Conservation (phyloP, 2,888 invertebrate species). For the Phortica okadai region DNA sequence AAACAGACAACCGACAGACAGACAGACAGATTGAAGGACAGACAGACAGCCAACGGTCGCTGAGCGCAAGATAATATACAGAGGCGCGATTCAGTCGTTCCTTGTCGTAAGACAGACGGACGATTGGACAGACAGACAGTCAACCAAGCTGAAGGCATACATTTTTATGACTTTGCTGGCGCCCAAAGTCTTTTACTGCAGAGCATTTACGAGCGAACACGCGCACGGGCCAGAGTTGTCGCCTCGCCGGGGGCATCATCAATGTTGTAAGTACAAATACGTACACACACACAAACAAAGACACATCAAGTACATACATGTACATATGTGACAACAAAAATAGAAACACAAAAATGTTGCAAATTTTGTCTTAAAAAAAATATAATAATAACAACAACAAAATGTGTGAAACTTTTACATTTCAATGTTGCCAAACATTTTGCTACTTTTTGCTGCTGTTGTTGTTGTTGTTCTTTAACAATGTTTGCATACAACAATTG, state of each 20-base stretch:
- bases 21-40: too few species aligned
- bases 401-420: conserved; percentile 29
- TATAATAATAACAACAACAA: conserved; percentile 32
- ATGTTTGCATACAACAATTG: not conserved
- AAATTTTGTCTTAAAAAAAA: not conserved
- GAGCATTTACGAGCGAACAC: conserved; percentile 51
- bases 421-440: conserved; percentile 39
- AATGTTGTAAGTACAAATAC: too few species aligned
- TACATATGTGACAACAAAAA: not conserved
- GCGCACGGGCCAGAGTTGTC: not conserved
- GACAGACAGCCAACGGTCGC: not conserved
- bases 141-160: conserved; percentile 41
- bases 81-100: too few species aligned
- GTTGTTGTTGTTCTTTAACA: too few species aligned
- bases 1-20: not conserved
- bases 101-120: too few species aligned
- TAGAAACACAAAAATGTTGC: not conserved
- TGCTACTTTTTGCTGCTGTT: conserved; percentile 32
- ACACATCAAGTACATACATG: too few species aligned
- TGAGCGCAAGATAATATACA: not conserved
- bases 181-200: conserved; percentile 56
- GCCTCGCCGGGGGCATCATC: not conserved
- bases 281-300: too few species aligned
- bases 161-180: conserved; percentile 60
- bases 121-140: not conserved